A percentile compares a stretch with the other conserved stretches of the same genome.
These are phyloP conservation scores for Tinea pellionella DNA, from an alignment of 2,888 invertebrate species.

Conservation along the genomic window DNA sequence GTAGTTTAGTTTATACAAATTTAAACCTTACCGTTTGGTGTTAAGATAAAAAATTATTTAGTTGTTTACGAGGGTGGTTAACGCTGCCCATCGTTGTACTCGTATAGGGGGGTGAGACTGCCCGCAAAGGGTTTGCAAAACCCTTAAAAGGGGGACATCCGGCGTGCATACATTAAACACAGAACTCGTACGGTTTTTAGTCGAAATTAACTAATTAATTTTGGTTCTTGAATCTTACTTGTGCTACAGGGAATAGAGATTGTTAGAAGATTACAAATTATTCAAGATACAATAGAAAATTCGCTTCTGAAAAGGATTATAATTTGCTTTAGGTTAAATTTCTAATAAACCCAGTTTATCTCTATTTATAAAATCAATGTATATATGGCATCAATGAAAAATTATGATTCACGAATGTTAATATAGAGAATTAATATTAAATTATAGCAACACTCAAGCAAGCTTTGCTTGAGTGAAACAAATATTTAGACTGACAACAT, in stretches of 20 bases:
- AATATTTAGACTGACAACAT: too few relatives aligned
- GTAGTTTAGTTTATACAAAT: background rate
- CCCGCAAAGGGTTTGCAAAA: conserved; percentile 57
- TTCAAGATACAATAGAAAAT: background rate
- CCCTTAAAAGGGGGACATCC: conserved; percentile 11
- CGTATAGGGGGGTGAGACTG: conserved; percentile 50
- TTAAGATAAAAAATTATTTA: background rate
- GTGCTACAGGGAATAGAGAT: background rate
- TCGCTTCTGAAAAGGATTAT: conserved; percentile 54
- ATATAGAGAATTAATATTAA: too few relatives aligned
- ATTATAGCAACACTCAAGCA: too few relatives aligned
- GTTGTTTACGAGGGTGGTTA: conserved; percentile 29
- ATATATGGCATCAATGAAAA: too few relatives aligned
- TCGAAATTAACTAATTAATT: conserved; percentile 4
- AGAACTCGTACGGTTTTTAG: conserved; percentile 36
- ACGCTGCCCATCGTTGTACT: conserved; percentile 64
- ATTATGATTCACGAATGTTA: too few relatives aligned
- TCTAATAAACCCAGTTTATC: background rate
- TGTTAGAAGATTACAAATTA: background rate
- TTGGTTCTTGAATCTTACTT: background rate
- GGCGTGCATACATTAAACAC: conserved; percentile 59
- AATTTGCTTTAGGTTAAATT: conserved; percentile 28
- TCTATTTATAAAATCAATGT: background rate
- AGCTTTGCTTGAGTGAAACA: too few relatives aligned
- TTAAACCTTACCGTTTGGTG: background rate